Evolutionary conservation across 2,888 invertebrate genomes (phyloP), one percentile per base, ranked within the genome.

Genomic region (Sinopyrophorus schimmeli): DNA sequence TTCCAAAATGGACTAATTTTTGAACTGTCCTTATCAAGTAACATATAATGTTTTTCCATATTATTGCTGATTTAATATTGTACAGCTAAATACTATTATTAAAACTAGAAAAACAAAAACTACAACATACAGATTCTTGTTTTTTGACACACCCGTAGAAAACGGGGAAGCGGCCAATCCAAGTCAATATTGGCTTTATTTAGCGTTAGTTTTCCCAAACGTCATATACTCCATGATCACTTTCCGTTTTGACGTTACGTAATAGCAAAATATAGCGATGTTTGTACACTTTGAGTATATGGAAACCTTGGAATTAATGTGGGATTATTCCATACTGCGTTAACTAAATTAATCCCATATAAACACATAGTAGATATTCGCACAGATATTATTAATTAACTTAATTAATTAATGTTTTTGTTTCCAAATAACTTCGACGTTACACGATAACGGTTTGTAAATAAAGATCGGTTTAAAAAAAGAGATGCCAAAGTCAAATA

Each of bases 81-180:
- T 15, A 35, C 35, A 23, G 23, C 21, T 14, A 14, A 10, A 4
- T 4, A 1, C n/a, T 11, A 42, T 20, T 15, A 34, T 47, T 38
- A 46, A 55, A 61, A 55, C 58, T 57, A 59, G 57, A 35, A 54
- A 66, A 66, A 66, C 64, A 64, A 66, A 61, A 47, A 64, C 63
- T 63, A 64, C 65, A 51, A 57, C 60, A 59, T 63, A 55, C 57
- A 46, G 52, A 53, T 47, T 49, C 42, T 40, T 23, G 31, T 31
- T 51, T 46, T 42, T 58, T 59, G 53, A 56, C 39, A 39, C 57
- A 37, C 21, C 34, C 18, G 37, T 26, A 20, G 7, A 6, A 15
- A 9, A 5, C 17, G 3, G 16, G 20, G 12, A 23, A 14, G 18
- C 12, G 15, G 11, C 30, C 23, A 44, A 37, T 37, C 20, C 14